These are phyloP conservation scores for Colius striatus DNA, from an alignment of 2,113 vertebrate species.

Conservation along the genomic window DNA sequence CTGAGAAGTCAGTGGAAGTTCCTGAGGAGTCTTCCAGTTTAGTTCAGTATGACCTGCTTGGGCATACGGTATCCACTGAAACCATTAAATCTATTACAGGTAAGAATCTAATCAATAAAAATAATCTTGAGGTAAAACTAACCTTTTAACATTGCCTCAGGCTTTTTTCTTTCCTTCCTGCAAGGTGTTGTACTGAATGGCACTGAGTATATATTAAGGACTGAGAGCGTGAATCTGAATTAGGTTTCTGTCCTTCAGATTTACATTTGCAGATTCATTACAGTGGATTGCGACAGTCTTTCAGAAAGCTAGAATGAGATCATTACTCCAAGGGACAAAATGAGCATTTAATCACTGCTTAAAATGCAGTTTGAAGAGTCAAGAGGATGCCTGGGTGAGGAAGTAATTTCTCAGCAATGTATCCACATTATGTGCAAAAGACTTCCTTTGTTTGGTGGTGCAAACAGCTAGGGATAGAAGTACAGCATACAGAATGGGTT, in stretches of 20 bases:
- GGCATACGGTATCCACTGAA: conserved; percentile 95
- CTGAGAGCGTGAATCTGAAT: conserved; percentile 19
- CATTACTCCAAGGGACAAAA: conserved; percentile 61
- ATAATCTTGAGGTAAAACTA: not conserved
- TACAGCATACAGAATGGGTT: conserved; percentile 39
- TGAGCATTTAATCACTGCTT: conserved; percentile 55
- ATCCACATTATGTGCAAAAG: conserved; percentile 59
- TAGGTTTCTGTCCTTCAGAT: conserved; percentile 57
- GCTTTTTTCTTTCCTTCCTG: not conserved
- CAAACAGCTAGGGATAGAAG: conserved; percentile 42
- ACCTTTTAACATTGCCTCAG: not conserved
- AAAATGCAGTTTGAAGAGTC: conserved; percentile 64
- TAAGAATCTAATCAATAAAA: conserved; percentile 63
- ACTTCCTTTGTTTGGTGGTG: conserved; percentile 46
- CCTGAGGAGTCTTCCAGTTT: conserved; percentile 97
- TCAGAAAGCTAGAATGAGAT: conserved; percentile 51
- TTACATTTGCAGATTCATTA: conserved; percentile 63
- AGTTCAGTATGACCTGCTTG: conserved; percentile 96
- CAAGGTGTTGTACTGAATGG: not conserved
- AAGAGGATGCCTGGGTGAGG: conserved; percentile 58
- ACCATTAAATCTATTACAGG: conserved; percentile 98
- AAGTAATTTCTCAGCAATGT: conserved; percentile 66
- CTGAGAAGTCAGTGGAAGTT: conserved; percentile 95
- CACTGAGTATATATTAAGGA: not conserved
- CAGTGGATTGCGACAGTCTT: conserved; percentile 20